Evolutionary conservation across 2,888 invertebrate genomes (phyloP).

Genomic region (Linnaemya vulpina): DNA sequence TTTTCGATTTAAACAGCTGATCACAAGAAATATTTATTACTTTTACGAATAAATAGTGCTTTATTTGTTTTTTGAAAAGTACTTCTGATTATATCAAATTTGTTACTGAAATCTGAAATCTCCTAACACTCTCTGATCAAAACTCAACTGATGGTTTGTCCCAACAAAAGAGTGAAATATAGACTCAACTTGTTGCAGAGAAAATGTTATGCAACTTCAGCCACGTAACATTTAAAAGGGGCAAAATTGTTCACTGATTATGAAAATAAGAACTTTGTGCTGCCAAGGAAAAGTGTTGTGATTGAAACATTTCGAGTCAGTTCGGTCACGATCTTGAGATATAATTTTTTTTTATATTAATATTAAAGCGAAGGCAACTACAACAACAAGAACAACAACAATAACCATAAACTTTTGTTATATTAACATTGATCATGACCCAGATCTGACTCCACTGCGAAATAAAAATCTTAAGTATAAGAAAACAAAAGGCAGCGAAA

Average conservation of each 20-base stretch:
- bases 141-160: no score
- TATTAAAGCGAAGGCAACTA: not conserved
- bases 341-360: constrained; percentile 30
- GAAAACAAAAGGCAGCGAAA: constrained; percentile 47
- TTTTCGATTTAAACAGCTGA: no score
- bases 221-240: not conserved
- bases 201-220: not conserved
- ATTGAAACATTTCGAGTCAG: constrained; percentile 35
- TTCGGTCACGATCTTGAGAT: constrained; percentile 51
- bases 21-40: no score
- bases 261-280: not conserved
- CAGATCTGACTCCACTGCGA: constrained; percentile 60
- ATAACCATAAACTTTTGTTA: constrained; percentile 37
- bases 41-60: no score
- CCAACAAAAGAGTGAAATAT: no score
- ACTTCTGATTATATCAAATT: no score
- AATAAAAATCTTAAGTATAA: constrained; percentile 46
- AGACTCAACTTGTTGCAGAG: no score
- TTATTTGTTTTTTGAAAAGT: no score
- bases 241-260: not conserved
- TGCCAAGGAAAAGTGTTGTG: not conserved
- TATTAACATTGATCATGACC: constrained; percentile 74
- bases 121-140: no score
- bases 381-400: constrained; percentile 9
- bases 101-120: no score